These are phyloP conservation scores for Drosophila sturtevanti DNA, from an alignment of 1,140 invertebrate species.

Conservation along the genomic window DNA sequence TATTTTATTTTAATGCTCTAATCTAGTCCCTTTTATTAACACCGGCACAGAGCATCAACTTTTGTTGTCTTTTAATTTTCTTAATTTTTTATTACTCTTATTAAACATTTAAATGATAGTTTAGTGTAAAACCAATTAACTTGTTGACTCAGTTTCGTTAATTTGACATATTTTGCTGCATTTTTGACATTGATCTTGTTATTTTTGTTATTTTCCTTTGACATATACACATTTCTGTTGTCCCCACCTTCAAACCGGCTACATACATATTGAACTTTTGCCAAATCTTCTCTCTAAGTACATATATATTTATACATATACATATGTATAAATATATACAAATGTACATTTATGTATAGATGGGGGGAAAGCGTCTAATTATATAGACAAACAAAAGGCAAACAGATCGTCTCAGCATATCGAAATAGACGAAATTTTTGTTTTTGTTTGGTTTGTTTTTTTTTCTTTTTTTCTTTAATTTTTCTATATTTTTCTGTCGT, in stretches of 20 bases:
- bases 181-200: conserved; percentile 8
- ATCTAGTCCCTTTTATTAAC: no score
- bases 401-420: not conserved
- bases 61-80: no score
- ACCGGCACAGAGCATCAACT: no score
- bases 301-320: not conserved
- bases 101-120: not conserved
- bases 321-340: not conserved
- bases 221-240: not conserved
- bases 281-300: not conserved
- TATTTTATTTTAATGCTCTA: no score
- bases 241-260: conserved; percentile 2
- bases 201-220: not conserved
- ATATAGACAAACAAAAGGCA: conserved; percentile 6
- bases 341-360: not conserved
- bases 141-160: not conserved
- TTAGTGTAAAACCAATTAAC: not conserved
- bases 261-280: not conserved
- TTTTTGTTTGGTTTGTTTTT: not conserved
- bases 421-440: not conserved
- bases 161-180: not conserved
- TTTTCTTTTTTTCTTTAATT: not conserved
- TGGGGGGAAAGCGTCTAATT: not conserved
- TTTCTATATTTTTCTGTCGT: not conserved
- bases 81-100: no score